Evolutionary conservation across 2,888 invertebrate genomes (phyloP), one percentile per base, ranked within the genome.

Genomic region (Tethea ocularis): DNA sequence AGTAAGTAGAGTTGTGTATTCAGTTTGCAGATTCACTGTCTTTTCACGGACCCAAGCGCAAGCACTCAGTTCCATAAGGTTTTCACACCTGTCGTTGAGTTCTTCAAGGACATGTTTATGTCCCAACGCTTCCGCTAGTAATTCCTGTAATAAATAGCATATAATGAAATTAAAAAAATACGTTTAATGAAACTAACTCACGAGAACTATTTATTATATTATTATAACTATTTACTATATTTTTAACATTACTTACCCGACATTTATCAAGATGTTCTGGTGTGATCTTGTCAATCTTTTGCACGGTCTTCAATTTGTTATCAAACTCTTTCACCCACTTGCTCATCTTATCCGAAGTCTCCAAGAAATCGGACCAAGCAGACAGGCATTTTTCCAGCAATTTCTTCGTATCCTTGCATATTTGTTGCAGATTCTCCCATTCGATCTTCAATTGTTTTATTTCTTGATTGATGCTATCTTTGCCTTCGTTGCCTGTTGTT

Each of bases 21-120:
- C 95, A 2, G 96, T 96, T 88, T 98, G 98, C 0, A 97, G 88
- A 75, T 96, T 96, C 0, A 97, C 96, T 3, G 97, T 97, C 84
- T 97, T 96, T 78, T 98, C 98, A 23, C 98, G 94, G 0, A 97
- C 97, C 94, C 96, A 96, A 20, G 96, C 95, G 76, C 96, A 96
- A 33, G 97, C 97, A 77, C 97, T 97, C 56, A 96, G 94, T 81
- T 98, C 98, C 95, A 98, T 96, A 0, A 98, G 91, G 56, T 96
- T 94, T 86, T 98, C 98, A 80, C 98, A 98, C 72, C 96, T 95
- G 79, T 98, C 98, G 75, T 97, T 97, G 0, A 98, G 88, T 80
- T 96, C 96, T 91, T 98, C 98, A 67, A 98, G 92, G 20, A 95
- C 94, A 24, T 95, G 95, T 84, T 97, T 97, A 72, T 97, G 95